Base-by-base conservation (phyloP, 2,888 invertebrate genomes). In the Entomobrya multifasciata region DNA sequence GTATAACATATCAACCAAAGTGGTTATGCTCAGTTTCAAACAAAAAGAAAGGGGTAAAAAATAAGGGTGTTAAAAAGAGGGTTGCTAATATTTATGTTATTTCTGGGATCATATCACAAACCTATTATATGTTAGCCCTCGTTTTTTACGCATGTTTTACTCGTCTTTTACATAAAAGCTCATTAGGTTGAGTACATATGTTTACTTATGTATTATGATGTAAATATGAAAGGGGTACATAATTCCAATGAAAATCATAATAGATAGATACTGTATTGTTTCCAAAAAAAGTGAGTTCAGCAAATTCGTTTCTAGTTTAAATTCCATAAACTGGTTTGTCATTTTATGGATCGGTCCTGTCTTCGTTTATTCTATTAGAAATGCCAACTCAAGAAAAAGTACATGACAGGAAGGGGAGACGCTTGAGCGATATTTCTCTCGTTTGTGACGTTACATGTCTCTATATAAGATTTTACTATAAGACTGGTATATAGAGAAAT, bases 51-150 rank as follows among this genome's bases (percentile, higher is more conserved):
- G n/a, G 55, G 20, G 55, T 52, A 55, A 10, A 17, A 55, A 74
- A 74, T 55, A 74, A 55, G 74, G 74, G 74, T 74, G 55, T 84
- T 84, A 55, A 77, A 77, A 72, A 41, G 11, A 77, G 65, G 70
- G 49, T 76, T 76, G 52, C 49, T 17, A 55, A 77, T 25, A 57
- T 20, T 47, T 10, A 30, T n/a, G n/a, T n/a, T n/a, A n/a, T n/a
- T n/a, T n/a, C 36, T 65, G 10, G 17, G 20, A 3, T 6, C 30
- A 20, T 67, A 5, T 44, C 22, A 11, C 13, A 6, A 36, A 36
- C 36, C 36, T 6, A n/a, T n/a, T 36, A 36, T 36, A 6, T 36
- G 4, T 36, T 36, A 36, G 36, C 36, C 8, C 36, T 8, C 36
- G n/a, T n/a, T n/a, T n/a, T n/a, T n/a, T n/a, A n/a, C n/a, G n/a